phyloP scores from a whole-genome alignment of 2,888 invertebrate genomes.

The Meliscaeva auricollis region DNA sequence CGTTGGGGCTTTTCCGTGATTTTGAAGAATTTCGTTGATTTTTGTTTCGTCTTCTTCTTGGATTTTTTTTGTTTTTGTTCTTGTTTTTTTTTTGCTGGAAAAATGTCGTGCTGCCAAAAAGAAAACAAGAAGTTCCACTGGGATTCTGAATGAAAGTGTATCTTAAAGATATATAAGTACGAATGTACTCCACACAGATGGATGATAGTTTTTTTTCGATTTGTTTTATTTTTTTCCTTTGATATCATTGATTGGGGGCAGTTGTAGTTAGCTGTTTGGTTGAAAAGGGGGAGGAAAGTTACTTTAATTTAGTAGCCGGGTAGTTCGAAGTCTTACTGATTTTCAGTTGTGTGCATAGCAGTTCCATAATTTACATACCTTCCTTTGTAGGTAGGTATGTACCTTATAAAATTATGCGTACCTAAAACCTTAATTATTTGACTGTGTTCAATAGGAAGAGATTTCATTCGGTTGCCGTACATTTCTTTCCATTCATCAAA shows the following conservation, averaged over 20 bases:
- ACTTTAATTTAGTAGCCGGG: background rate
- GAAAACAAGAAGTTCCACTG: slow-evolving; percentile 51
- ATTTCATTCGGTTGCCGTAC: too few relatives aligned
- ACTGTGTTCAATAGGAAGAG: too few relatives aligned
- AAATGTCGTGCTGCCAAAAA: slow-evolving; percentile 65
- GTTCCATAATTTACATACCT: too few relatives aligned
- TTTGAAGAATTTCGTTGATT: slow-evolving; percentile 53
- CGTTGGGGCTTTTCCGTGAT: slow-evolving; percentile 66
- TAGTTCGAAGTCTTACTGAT: background rate
- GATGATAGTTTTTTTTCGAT: slow-evolving; percentile 51
- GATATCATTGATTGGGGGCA: slow-evolving; percentile 8
- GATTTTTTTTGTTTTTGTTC: slow-evolving; percentile 19
- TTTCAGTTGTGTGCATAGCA: too few relatives aligned
- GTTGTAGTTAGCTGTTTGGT: slow-evolving; percentile 1
- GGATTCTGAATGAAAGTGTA: slow-evolving; percentile 74
- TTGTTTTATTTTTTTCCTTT: background rate
- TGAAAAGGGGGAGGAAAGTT: slow-evolving; percentile 12
- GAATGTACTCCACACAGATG: slow-evolving; percentile 48
- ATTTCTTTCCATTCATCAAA: too few relatives aligned
- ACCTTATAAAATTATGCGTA: too few relatives aligned
- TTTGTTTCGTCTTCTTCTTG: slow-evolving; percentile 22
- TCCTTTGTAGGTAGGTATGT: too few relatives aligned
- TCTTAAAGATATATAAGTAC: slow-evolving; percentile 59
- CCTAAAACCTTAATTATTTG: too few relatives aligned
- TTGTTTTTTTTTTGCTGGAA: slow-evolving; percentile 64